These are phyloP conservation scores for Callyntrura sp. DNA, from an alignment of 2,888 invertebrate genomes.

Conservation along the genomic window DNA sequence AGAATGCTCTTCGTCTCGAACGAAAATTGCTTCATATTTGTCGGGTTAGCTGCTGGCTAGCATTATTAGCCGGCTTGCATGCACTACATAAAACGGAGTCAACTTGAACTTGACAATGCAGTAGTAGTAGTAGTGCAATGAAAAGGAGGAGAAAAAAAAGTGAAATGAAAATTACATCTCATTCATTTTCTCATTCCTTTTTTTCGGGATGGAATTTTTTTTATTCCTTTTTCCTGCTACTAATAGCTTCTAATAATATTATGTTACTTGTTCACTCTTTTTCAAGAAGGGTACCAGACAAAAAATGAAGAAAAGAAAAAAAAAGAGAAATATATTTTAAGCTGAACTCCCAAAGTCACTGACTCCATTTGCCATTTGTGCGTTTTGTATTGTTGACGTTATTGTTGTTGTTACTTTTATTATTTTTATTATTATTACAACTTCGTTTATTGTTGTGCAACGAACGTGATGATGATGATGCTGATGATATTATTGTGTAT, in stretches of 20 bases:
- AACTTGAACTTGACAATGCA: conserved; percentile 58
- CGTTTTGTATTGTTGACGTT: conserved; percentile 16
- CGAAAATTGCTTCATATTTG: conserved; percentile 54
- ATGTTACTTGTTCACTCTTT: conserved; percentile 38
- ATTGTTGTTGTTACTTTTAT: neutral
- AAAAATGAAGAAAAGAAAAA: too few relatives aligned
- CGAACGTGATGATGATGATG: neutral
- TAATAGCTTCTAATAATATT: conserved; percentile 52
- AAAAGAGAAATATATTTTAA: conserved; percentile 5
- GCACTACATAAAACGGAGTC: neutral
- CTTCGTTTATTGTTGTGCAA: conserved; percentile 32
- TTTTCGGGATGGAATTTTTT: neutral
- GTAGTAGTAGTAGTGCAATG: neutral
- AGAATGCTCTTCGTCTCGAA: neutral
- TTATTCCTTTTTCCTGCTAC: conserved; percentile 15
- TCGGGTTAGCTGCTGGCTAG: conserved; percentile 5
- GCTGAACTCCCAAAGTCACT: conserved; percentile 45
- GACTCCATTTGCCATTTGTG: conserved; percentile 36
- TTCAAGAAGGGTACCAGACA: neutral
- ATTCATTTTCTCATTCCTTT: conserved; percentile 21
- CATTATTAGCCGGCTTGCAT: neutral
- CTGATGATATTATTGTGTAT: neutral
- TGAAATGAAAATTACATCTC: conserved; percentile 60
- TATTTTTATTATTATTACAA: conserved; percentile 7
- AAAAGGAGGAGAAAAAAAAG: conserved; percentile 33